Conservation (phyloP, 2,888 invertebrate genomes). For the Troides helena region DNA sequence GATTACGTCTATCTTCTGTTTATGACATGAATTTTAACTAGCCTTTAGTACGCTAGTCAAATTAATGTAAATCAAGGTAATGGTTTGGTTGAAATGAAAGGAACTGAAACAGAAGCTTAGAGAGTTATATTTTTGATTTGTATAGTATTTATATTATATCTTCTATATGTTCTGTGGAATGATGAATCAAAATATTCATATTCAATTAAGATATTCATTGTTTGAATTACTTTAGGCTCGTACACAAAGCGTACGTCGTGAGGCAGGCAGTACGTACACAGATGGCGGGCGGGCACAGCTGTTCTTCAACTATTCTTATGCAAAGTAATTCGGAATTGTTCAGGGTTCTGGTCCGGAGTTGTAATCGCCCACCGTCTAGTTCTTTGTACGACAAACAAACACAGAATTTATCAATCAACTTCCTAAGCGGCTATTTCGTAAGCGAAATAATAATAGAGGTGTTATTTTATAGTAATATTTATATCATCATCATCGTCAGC, state of each 20-base stretch:
- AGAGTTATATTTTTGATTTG: too few relatives aligned
- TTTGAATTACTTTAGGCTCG: conserved; percentile 34
- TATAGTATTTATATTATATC: too few relatives aligned
- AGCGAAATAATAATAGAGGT: too few relatives aligned
- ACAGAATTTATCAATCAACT: conserved; percentile 3
- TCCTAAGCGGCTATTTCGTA: background rate
- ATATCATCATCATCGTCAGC: too few relatives aligned
- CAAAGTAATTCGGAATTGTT: conserved; percentile 59
- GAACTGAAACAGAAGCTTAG: too few relatives aligned
- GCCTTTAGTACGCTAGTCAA: too few relatives aligned
- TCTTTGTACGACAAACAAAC: conserved; percentile 18
- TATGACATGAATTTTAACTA: too few relatives aligned
- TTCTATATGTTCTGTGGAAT: background rate
- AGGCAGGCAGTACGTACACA: conserved; percentile 46
- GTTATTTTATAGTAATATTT: too few relatives aligned
- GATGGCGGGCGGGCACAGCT: conserved; percentile 67
- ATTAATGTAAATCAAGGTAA: too few relatives aligned
- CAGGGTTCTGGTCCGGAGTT: conserved; percentile 37
- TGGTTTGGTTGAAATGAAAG: too few relatives aligned
- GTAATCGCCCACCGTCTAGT: conserved; percentile 31
- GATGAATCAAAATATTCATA: background rate
- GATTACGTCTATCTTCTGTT: too few relatives aligned
- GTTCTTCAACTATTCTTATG: conserved; percentile 70
- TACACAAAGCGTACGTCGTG: conserved; percentile 29
- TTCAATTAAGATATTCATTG: conserved; percentile 24